These are phyloP conservation scores for Triplophysa rosa DNA, from an alignment of 2,113 vertebrate species.

Conservation along the genomic window DNA sequence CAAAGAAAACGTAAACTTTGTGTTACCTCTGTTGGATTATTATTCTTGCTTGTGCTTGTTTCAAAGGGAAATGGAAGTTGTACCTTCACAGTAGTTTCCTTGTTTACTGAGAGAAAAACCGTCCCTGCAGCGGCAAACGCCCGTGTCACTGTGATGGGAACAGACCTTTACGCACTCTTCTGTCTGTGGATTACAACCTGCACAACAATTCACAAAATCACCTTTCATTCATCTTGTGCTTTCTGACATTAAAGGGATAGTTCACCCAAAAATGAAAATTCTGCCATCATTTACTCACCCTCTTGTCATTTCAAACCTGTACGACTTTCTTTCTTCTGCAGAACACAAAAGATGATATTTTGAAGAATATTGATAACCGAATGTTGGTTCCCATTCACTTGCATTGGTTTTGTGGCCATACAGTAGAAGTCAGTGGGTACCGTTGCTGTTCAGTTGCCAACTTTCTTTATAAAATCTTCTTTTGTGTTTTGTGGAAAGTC, in stretches of 20 bases:
- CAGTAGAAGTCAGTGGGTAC: too few relatives aligned
- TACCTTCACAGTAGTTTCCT: constrained; percentile 87
- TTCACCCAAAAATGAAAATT: too few relatives aligned
- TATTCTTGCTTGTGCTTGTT: background rate
- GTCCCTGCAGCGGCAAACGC: constrained; percentile 75
- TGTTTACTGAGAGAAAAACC: constrained; percentile 81
- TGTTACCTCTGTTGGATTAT: background rate
- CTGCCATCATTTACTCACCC: too few relatives aligned
- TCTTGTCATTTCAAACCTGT: too few relatives aligned
- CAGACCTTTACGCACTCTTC: constrained; percentile 73
- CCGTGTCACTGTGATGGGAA: constrained; percentile 56
- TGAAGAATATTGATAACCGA: too few relatives aligned
- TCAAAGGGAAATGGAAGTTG: background rate
- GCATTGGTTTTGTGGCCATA: too few relatives aligned
- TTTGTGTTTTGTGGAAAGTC: too few relatives aligned
- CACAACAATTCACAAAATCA: constrained; percentile 35
- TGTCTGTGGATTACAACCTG: constrained; percentile 66
- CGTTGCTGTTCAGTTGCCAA: too few relatives aligned
- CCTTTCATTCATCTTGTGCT: background rate
- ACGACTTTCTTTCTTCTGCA: too few relatives aligned
- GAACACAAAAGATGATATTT: too few relatives aligned
- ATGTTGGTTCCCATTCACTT: too few relatives aligned
- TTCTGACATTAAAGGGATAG: background rate
- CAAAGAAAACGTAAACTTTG: background rate
- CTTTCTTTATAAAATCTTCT: too few relatives aligned